Percentiles rank a stretch among this genome's conserved stretches.
Evolutionary conservation across 2,113 vertebrate genomes (phyloP).

Genomic region (Phaetusa simplex): DNA sequence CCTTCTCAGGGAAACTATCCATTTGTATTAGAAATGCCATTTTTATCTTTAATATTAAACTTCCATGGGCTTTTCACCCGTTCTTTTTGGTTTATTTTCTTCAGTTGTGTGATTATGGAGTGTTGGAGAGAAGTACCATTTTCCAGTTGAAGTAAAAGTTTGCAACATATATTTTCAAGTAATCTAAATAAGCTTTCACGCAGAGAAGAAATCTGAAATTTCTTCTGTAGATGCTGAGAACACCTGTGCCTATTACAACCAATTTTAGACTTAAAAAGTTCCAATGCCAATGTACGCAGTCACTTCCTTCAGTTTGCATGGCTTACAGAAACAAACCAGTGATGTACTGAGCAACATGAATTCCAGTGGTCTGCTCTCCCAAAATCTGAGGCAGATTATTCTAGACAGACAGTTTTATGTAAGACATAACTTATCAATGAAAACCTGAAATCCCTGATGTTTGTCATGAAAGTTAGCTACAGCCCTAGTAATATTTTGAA

Average conservation of each 20-base stretch:
- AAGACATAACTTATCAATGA: not conserved
- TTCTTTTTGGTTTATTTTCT: not conserved
- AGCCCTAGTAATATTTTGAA: not conserved
- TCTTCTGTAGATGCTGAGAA: not conserved
- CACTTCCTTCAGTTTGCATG: not conserved
- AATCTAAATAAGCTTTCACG: not conserved
- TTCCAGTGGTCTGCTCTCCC: not conserved
- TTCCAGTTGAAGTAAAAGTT: not conserved
- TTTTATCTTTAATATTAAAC: not conserved
- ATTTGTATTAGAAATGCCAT: not conserved
- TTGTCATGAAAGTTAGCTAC: not conserved
- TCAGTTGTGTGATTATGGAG: not conserved
- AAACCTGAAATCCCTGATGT: not conserved
- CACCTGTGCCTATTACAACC: not conserved
- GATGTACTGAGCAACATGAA: not conserved
- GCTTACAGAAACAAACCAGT: not conserved
- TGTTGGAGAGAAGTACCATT: not conserved
- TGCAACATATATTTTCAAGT: not conserved
- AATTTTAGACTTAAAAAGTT: not conserved
- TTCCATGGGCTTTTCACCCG: not conserved
- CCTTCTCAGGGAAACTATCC: not conserved
- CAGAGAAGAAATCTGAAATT: not conserved
- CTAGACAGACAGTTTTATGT: not conserved
- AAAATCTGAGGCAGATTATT: not conserved
- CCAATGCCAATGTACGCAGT: not conserved